phyloP scores from a whole-genome alignment of 2,888 invertebrate species.

The Norana najaformis region DNA sequence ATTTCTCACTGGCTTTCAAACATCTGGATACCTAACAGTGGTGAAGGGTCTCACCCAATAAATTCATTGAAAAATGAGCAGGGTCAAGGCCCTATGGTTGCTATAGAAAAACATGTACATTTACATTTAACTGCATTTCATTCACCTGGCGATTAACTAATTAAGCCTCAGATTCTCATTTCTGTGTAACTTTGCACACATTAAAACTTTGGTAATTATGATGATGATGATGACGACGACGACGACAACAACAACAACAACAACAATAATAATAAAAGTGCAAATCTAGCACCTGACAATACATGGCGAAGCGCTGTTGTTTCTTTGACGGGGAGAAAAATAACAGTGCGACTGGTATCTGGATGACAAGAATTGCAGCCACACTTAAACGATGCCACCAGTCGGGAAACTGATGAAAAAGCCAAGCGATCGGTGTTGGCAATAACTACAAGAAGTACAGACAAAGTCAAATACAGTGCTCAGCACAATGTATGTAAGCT shows the following conservation, averaged over 20 bases:
- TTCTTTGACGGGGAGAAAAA: constrained; percentile 74
- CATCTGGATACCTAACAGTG: not conserved
- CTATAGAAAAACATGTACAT: too few species aligned
- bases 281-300: constrained; percentile 66
- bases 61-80: too few species aligned
- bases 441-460: constrained; percentile 54
- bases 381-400: constrained; percentile 71
- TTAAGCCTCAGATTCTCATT: too few species aligned
- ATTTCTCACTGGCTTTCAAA: not conserved
- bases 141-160: not conserved
- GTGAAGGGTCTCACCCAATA: too few species aligned
- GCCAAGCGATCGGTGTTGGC: constrained; percentile 76
- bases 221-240: too few species aligned
- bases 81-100: too few species aligned
- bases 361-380: constrained; percentile 70
- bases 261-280: not conserved
- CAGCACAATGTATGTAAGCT: not conserved
- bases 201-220: too few species aligned
- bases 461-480: not conserved
- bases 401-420: constrained; percentile 72
- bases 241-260: too few species aligned
- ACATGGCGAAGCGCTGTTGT: constrained; percentile 70
- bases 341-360: constrained; percentile 73
- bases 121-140: not conserved
- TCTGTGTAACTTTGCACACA: too few species aligned